Base-by-base conservation (phyloP, 2,797 vertebrate species). In the Fratercula arctica region DNA sequence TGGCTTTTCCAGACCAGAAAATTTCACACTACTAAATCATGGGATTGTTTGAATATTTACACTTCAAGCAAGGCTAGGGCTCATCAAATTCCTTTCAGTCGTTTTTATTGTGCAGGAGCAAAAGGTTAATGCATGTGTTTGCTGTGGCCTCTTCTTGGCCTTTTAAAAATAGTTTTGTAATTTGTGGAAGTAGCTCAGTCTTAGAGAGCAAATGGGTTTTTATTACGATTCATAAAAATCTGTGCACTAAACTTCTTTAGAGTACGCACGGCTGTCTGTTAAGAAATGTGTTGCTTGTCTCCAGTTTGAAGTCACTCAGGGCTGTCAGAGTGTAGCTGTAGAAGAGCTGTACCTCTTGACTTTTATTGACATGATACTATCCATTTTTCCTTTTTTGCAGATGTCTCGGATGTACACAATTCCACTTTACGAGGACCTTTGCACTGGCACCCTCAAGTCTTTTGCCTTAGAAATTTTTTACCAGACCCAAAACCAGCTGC, bases 361-460 rank as follows among this genome's bases (percentile, higher is more conserved):
- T 93, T 64, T 31, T 53, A 25, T 1, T 72, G 37, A 80, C 72
- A 29, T 67, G 48, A 26, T 63, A 33, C 46, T 89, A 72, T 84
- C 31, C 66, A 31, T 35, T 85, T 78, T 73, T 87, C 37, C 46
- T 95, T 80, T 86, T 50, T 92, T 72, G 8, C 97, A 99, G 99
- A 99, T 99, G 54, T 99, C 99, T 29, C 98, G 99, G 96, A 99
- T 99, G 99, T 99, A 99, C 97, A 99, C 99, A 1, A 99, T 99
- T 97, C 99, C 99, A 4, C 98, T 99, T 82, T 99, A 99, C 0
- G 99, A 99, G 96, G 99, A 99, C 98, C 98, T 99, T 97, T 99
- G 99, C 89, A 98, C 99, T 3, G 99, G 99, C 31, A 98, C 98
- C 89, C 98, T 99, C 98, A 99, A 99, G 97, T 98, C 98, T 77